Base-by-base conservation (phyloP, 2,888 invertebrate genomes). In the Epicampocera succincta region DNA sequence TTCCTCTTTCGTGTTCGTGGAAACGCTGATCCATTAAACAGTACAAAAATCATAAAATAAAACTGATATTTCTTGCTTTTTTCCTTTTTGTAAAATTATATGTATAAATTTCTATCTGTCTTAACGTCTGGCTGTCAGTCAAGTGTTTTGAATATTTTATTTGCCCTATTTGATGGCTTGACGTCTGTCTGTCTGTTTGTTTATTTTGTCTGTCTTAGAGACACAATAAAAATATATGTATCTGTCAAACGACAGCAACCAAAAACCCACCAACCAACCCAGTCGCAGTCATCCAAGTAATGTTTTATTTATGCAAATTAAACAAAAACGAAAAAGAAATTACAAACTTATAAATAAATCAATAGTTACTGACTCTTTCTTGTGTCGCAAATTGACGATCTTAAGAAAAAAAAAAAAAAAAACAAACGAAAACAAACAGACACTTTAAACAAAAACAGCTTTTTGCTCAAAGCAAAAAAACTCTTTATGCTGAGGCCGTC, bases 301-400 rank as follows among this genome's bases (percentile, higher is more conserved):
- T 78, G 58, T 78, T 66, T 48, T 66, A 66, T 52, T 73, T 79
- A 79, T 73, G 78, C 60, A 73, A 79, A 79, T 79, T 79, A 38
- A 52, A 29, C 17, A 25, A 52, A 58, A 50, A 56, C 29, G 60
- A 75, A 60, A 33, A 33, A 33, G 33, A 33, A 33, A 33, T 33
- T 33, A 33, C 54, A 56, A 76, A 52, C 40, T 44, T 38, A 44
- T 54, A 61, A 73, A 79, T 79, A 79, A 72, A 73, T 79, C 78
- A 79, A 73, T 79, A 66, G 73, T 54, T 56, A 65, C 25, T 63
- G 42, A 52, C 44, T 63, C 33, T 42, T 56, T 63, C 44, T 42
- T 46, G 46, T 17, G 73, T 46, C 44, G 38, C 38, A 38, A 54
- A 46, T 19, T 15, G 21, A 50, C 52, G 33, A 52, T 38, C 15